These are phyloP conservation scores for Puntigrus tetrazona DNA, from an alignment of 2,113 vertebrate genomes.

Conservation along the genomic window DNA sequence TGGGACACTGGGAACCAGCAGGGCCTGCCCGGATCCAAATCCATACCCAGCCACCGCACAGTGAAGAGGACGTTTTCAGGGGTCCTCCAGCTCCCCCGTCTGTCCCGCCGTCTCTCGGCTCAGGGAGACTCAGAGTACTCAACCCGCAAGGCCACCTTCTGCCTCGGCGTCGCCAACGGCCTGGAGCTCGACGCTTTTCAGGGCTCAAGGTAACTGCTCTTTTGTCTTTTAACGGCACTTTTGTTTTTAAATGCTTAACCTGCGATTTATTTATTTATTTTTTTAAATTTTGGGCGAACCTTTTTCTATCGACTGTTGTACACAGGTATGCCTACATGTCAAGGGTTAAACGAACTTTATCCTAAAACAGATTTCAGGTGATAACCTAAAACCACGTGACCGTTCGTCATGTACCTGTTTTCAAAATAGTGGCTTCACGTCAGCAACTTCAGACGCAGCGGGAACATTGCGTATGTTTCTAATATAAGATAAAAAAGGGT, in stretches of 20 bases:
- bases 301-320: neutral
- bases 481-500: neutral
- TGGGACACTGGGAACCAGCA: constrained; percentile 58
- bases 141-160: constrained; percentile 57
- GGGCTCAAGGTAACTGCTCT: constrained; percentile 19
- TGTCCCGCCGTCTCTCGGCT: constrained; percentile 64
- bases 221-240: neutral
- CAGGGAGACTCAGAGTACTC: constrained; percentile 53
- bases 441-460: neutral
- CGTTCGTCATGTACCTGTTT: neutral
- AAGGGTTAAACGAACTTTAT: neutral
- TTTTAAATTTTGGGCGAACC: neutral
- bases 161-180: constrained; percentile 67
- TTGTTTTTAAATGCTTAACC: neutral
- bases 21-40: constrained; percentile 19
- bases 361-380: constrained; percentile 13
- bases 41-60: constrained; percentile 38
- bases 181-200: constrained; percentile 57
- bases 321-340: neutral
- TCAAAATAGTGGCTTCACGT: constrained; percentile 20
- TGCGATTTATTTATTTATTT: neutral
- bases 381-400: neutral
- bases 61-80: constrained; percentile 80
- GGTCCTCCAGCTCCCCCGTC: constrained; percentile 73
- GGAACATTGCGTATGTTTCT: neutral